Conservation (phyloP, 1,140 invertebrate genomes). For the Proales similis region DNA sequence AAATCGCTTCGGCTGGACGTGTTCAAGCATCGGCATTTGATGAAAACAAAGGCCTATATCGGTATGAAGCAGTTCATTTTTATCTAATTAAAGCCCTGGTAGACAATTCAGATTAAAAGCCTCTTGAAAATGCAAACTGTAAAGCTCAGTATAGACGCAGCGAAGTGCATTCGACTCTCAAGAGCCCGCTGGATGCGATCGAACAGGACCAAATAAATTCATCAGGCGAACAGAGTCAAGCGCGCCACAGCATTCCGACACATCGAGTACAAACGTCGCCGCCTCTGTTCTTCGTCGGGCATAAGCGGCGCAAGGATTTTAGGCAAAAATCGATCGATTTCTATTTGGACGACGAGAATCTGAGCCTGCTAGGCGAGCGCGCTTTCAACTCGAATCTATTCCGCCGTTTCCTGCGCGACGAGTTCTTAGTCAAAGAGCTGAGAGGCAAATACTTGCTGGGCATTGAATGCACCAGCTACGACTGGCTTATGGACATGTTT, state of each 20-base stretch:
- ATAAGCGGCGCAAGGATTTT: background rate
- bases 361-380: conserved; percentile 8
- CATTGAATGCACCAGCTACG: conserved; percentile 1
- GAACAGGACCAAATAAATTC: conserved; percentile 16
- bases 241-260: no score
- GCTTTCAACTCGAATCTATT: background rate
- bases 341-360: conserved; percentile 15
- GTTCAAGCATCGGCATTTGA: conserved; percentile 26
- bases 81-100: no score
- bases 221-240: no score
- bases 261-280: no score
- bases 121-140: background rate
- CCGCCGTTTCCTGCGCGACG: background rate
- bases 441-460: conserved; percentile 22
- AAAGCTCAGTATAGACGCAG: conserved; percentile 30
- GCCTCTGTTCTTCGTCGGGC: no score
- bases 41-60: conserved; percentile 8
- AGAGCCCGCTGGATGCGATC: conserved; percentile 28
- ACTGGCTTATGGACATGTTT: no score
- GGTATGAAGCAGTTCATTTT: no score
- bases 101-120: background rate
- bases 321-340: background rate
- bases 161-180: conserved; percentile 9
- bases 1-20: conserved; percentile 5
- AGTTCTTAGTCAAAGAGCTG: background rate